phyloP scores from a whole-genome alignment of 2,888 invertebrate genomes.

The Neria commutata region DNA sequence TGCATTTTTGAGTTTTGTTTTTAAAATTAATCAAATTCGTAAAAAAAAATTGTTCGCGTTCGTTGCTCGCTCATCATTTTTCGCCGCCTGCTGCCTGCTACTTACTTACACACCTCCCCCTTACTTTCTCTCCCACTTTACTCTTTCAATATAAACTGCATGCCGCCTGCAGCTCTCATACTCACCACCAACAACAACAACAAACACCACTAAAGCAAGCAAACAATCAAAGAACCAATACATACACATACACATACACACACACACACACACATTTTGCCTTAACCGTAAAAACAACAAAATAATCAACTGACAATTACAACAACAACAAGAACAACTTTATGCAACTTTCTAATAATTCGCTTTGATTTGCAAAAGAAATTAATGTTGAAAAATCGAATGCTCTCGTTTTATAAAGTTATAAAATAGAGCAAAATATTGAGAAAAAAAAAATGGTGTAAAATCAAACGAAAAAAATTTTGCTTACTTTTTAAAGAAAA shows the following conservation, averaged over 20 bases:
- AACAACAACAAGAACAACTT: not conserved
- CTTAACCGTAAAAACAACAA: too few relatives aligned
- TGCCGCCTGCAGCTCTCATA: conserved; percentile 1
- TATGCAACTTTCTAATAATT: not conserved
- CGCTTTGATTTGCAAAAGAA: conserved; percentile 1
- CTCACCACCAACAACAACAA: not conserved
- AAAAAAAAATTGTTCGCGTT: too few relatives aligned
- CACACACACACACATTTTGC: too few relatives aligned
- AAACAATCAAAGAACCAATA: not conserved
- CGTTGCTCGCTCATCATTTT: too few relatives aligned
- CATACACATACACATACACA: too few relatives aligned
- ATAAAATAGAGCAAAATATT: not conserved
- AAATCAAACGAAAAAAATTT: not conserved
- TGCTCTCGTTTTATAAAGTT: not conserved
- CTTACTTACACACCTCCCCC: too few relatives aligned
- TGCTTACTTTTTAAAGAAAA: not conserved
- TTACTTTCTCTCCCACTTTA: too few relatives aligned
- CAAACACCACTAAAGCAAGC: not conserved
- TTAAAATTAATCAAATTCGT: not conserved
- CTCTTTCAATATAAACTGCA: conserved; percentile 1
- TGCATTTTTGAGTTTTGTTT: conserved; percentile 2
- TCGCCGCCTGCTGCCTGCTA: too few relatives aligned
- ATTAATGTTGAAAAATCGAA: not conserved
- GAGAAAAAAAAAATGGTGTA: not conserved
- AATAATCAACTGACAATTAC: not conserved